Evolutionary conservation across 2,113 vertebrate species (phyloP).

Genomic region (Leucoraja erinaceus): DNA sequence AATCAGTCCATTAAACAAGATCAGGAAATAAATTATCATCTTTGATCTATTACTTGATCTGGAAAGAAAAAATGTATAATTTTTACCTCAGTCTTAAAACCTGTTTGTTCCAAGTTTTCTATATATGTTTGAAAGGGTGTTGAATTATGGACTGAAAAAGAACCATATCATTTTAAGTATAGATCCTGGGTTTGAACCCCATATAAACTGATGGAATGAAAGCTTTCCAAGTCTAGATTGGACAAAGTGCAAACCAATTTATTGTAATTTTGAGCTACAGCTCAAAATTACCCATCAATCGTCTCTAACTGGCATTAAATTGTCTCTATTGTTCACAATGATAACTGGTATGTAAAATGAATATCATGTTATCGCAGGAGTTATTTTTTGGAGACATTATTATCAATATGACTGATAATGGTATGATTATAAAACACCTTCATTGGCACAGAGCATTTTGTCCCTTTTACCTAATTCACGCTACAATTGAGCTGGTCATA

Average conservation of each 20-base stretch:
- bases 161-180: too few relatives aligned
- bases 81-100: too few relatives aligned
- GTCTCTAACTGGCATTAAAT: neutral
- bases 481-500: neutral
- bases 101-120: too few relatives aligned
- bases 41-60: too few relatives aligned
- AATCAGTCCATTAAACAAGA: too few relatives aligned
- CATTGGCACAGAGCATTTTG: neutral
- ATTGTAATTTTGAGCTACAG: neutral
- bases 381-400: neutral
- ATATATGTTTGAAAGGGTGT: too few relatives aligned
- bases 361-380: neutral
- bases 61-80: too few relatives aligned
- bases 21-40: too few relatives aligned
- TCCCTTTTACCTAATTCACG: neutral
- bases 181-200: neutral
- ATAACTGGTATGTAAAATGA: neutral
- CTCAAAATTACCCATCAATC: neutral
- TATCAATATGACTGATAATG: neutral
- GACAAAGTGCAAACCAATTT: neutral
- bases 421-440: neutral
- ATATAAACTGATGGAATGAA: neutral
- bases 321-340: neutral
- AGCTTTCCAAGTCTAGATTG: neutral
- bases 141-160: too few relatives aligned